Evolutionary conservation across 2,888 invertebrate species (phyloP).

Genomic region (Deilephila elpenor): DNA sequence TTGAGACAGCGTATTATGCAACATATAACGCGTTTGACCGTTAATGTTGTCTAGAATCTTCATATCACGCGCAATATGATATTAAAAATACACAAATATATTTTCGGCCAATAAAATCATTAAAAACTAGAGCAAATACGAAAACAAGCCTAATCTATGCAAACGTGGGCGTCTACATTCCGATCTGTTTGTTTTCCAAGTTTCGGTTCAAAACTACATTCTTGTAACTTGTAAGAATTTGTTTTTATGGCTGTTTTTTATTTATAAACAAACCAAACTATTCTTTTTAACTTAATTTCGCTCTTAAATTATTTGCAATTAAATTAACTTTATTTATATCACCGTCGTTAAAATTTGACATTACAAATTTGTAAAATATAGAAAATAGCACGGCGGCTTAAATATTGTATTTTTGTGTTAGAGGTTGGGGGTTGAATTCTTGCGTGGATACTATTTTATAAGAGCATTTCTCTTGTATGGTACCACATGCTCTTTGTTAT

Average conservation of each 20-base stretch:
- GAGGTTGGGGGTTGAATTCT: too few species aligned
- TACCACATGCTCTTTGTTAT: too few species aligned
- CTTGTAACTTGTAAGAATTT: background rate
- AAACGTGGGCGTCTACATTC: constrained; percentile 58
- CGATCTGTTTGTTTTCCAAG: constrained; percentile 33
- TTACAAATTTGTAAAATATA: too few species aligned
- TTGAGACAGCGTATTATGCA: too few species aligned
- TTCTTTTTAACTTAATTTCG: background rate
- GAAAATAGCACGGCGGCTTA: too few species aligned
- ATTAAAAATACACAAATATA: constrained; percentile 34
- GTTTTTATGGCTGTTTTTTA: background rate
- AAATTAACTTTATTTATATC: background rate
- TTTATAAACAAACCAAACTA: background rate
- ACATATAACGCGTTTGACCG: background rate
- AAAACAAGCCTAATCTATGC: constrained; percentile 59
- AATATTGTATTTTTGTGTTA: too few species aligned
- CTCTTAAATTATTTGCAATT: background rate
- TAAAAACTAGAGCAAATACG: constrained; percentile 62
- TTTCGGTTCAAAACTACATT: constrained; percentile 1
- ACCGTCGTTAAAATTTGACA: background rate
- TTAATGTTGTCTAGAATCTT: constrained; percentile 4
- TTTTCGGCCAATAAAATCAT: constrained; percentile 44
- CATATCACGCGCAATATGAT: constrained; percentile 19
- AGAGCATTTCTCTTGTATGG: too few species aligned
- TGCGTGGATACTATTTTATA: too few species aligned